Base-by-base conservation (phyloP, 2,113 vertebrate genomes). In the Albula glossodonta region DNA sequence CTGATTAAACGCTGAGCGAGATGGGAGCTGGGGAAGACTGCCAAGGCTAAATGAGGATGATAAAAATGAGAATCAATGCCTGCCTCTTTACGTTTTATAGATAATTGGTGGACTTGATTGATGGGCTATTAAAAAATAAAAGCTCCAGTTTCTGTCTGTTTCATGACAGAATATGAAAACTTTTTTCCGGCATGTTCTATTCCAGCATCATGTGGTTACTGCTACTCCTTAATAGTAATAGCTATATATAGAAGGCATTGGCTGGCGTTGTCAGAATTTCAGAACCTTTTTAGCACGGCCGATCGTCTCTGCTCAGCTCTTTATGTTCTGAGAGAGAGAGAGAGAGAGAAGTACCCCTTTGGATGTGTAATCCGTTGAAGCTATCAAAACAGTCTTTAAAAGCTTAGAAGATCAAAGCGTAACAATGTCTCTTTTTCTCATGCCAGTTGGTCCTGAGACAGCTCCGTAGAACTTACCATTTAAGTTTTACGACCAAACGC, bases 71-170 rank as follows among this genome's bases (percentile, higher is more conserved):
- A 83, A 41, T 84, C 77, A 51, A 81, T 82, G 22, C 81, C 51
- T 88, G 81, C 52, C 51, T 87, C 84, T 74, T 86, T 84, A 84
- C 49, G 74, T 83, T 25, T 84, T 49, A 53, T 48, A 83, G 78
- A 84, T 87, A 87, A 88, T 87, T 86, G 81, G 80, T n/a, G 66
- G 41, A 19, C 48, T 9, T 8, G 51, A 87, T 57, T 84, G 85
- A 88, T 86, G 87, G 82, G 63, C 84, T 86, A 70, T 86, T 87
- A 78, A 80, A 41, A 89, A 60, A 88, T 87, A 82, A 83, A 53
- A 41, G 74, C 74, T 70, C 78, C 8, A 60, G 31, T 19, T 48
- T 70, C 60, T 63, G 56, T 56, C 80, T 13, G 17, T 81, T 51
- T 25, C 31, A 17, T 84, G 51, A 4, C 80, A 51, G n/a, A 84